These are phyloP conservation scores for Acarapis woodi DNA, from an alignment of 1,140 invertebrate species.

Conservation along the genomic window DNA sequence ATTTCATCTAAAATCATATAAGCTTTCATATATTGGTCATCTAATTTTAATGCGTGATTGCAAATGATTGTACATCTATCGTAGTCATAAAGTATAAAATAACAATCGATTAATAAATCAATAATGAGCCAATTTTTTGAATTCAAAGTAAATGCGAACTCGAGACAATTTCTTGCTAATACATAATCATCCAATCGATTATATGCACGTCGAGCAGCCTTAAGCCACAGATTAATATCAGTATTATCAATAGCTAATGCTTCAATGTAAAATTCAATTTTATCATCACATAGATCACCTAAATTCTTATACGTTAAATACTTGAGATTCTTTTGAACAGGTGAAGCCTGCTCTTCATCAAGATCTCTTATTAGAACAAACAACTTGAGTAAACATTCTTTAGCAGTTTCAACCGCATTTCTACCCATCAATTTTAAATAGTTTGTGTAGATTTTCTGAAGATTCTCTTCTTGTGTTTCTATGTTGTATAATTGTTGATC, in stretches of 20 bases:
- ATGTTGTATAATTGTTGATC: conserved; percentile 1
- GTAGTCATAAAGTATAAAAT: conserved; percentile 6
- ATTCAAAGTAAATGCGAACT: conserved; percentile 5
- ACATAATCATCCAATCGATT: conserved; percentile 1
- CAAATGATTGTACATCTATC: conserved; percentile 4
- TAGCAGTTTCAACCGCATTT: conserved; percentile 4
- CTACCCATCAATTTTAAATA: conserved; percentile 4
- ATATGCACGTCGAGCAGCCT: conserved; percentile 4
- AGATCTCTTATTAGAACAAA: neutral
- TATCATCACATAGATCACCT: conserved; percentile 6
- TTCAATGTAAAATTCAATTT: conserved; percentile 4
- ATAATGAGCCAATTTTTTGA: conserved; percentile 7
- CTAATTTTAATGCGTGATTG: neutral
- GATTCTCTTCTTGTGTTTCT: conserved; percentile 10
- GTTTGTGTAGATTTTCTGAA: conserved; percentile 4
- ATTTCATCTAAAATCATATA: neutral
- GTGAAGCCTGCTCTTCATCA: conserved; percentile 2
- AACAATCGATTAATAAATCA: conserved; percentile 8
- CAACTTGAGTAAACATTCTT: conserved; percentile 3
- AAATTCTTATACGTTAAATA: conserved; percentile 9
- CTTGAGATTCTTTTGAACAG: conserved; percentile 1
- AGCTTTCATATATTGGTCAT: conserved; percentile 1
- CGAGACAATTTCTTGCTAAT: conserved; percentile 8
- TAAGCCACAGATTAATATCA: conserved; percentile 10
- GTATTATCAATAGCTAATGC: conserved; percentile 7